Percentiles rank a stretch among this genome's conserved stretches.
Conservation (phyloP, 2,113 vertebrate genomes). For the Oreochromis tanganicae region DNA sequence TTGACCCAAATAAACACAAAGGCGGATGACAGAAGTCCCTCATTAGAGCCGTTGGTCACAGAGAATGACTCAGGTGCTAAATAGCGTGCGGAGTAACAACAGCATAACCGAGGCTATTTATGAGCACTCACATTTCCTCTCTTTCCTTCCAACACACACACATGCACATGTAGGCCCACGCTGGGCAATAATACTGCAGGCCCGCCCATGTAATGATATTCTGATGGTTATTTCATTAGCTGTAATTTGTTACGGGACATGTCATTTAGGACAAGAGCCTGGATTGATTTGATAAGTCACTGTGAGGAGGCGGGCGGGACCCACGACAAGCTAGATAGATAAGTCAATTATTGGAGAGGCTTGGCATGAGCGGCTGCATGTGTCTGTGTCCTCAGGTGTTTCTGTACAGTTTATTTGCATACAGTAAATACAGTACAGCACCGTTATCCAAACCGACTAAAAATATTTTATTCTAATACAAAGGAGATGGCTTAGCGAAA, state of each 20-base stretch:
- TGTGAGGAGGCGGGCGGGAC: constrained; percentile 55
- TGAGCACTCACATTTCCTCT: constrained; percentile 10
- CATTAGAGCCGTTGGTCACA: constrained; percentile 24
- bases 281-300: constrained; percentile 64
- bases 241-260: constrained; percentile 74
- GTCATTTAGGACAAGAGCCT: constrained; percentile 69
- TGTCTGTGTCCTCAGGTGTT: constrained; percentile 6
- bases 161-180: constrained; percentile 27
- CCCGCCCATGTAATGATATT: constrained; percentile 66
- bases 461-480: background rate
- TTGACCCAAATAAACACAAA: background rate
- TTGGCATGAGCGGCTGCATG: constrained; percentile 15
- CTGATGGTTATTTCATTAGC: constrained; percentile 78
- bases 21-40: background rate
- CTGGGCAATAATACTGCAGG: constrained; percentile 55
- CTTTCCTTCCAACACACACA: background rate
- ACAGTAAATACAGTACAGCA: background rate
- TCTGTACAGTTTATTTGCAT: background rate
- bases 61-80: constrained; percentile 61
- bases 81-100: constrained; percentile 12
- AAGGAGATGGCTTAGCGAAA: background rate
- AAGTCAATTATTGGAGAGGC: constrained; percentile 50
- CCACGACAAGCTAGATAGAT: constrained; percentile 49
- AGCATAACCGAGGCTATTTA: constrained; percentile 1
- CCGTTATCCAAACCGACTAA: background rate